Base-by-base conservation (phyloP, 2,888 invertebrate genomes). In the Lithosia quadra region DNA sequence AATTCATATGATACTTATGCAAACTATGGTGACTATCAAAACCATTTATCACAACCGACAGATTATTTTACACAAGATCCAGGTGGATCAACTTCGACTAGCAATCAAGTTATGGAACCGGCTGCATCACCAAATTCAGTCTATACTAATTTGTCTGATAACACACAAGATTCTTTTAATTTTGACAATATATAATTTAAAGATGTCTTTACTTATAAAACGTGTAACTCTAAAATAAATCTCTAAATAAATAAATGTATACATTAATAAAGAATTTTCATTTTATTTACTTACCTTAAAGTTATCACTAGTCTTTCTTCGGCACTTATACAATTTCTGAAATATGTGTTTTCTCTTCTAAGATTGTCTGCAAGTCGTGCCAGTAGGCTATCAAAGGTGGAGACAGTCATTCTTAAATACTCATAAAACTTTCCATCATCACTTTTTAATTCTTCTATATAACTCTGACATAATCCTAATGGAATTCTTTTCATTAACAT, bases 401-500 rank as follows among this genome's bases (percentile, higher is more conserved):
- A 15, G 55, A 55, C 55, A 55, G 55, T 55, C 55, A 55, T 55
- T 65, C 65, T 65, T 65, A 65, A 65, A 65, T 65, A 65, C 18
- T 65, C 58, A 58, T n/a, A 65, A 65, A 65, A 59, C 58, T 65
- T 49, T 59, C 49, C 59, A 18, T 57, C 57, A 43, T 58, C 57
- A 57, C 28, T 57, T 64, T 64, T 64, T 64, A 64, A 64, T 64
- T 64, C 64, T n/a, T 64, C 64, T 64, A 64, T 64, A 64, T 64
- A 64, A 64, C 64, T 64, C 64, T 64, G 28, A 28, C 43, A 18
- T 18, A 18, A 43, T 43, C 43, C 66, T 67, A 67, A 67, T 61
- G 66, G 66, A 67, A 67, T 67, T 67, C 39, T 67, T 67, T 67
- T 67, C 66, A 67, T 28, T 67, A 67, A 55, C 55, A 55, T 55